Conservation (phyloP, 2,888 invertebrate species). For the Archips xylosteana region DNA sequence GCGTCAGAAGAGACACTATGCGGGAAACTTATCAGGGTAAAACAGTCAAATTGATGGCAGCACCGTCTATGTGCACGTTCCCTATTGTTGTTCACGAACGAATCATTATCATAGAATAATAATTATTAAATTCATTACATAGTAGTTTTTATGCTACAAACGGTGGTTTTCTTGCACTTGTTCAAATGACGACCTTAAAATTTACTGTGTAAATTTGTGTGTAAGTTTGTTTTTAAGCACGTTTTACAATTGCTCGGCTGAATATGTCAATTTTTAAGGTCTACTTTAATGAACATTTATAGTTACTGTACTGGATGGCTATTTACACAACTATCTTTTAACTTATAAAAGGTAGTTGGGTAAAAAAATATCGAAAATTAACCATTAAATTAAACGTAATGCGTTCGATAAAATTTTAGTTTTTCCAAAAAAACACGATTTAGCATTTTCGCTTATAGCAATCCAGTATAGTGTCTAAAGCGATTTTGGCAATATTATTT, state of each 20-base stretch:
- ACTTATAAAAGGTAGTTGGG: background rate
- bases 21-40: no score
- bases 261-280: constrained; percentile 61
- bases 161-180: background rate
- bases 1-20: no score
- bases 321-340: background rate
- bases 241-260: constrained; percentile 50
- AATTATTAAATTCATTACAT: no score
- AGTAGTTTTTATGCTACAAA: background rate
- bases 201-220: no score
- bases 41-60: no score
- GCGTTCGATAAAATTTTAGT: no score
- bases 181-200: background rate
- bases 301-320: constrained; percentile 29
- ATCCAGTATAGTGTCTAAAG: constrained; percentile 18
- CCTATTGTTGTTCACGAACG: no score
- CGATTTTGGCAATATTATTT: constrained; percentile 40
- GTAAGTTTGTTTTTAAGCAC: background rate
- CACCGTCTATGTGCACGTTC: no score
- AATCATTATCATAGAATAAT: no score
- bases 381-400: no score
- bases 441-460: background rate
- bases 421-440: background rate
- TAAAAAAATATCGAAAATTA: background rate
- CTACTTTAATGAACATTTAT: constrained; percentile 1